Percentiles rank a stretch among this genome's conserved stretches.
phyloP scores from a whole-genome alignment of 2,797 vertebrate genomes.

The Pangasius mekongensis region DNA sequence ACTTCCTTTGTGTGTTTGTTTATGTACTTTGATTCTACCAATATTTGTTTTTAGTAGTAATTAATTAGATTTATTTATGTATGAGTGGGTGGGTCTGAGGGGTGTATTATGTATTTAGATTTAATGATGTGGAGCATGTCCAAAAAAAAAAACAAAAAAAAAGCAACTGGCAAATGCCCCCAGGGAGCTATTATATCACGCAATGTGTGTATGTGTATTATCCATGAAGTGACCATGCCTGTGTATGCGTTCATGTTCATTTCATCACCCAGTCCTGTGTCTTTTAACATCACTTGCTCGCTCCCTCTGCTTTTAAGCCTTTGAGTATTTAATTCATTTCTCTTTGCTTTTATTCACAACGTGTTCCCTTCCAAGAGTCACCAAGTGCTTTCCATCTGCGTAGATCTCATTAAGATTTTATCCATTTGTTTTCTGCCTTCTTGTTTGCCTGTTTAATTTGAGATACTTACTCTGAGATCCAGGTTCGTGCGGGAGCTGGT shows the following conservation, averaged over 20 bases:
- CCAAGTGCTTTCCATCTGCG: slow-evolving; percentile 38
- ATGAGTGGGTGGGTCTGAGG: neutral
- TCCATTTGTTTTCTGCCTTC: neutral
- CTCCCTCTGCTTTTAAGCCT: neutral
- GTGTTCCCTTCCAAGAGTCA: slow-evolving; percentile 13
- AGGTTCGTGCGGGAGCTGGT: neutral
- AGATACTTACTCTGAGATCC: neutral
- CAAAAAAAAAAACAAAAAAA: neutral
- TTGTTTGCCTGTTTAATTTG: slow-evolving; percentile 23
- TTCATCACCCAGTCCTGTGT: slow-evolving; percentile 21
- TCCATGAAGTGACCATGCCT: neutral
- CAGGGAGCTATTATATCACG: slow-evolving; percentile 18
- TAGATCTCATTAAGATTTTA: slow-evolving; percentile 23
- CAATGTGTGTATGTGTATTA: slow-evolving; percentile 14
- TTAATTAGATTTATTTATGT: slow-evolving; percentile 7
- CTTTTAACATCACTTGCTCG: slow-evolving; percentile 17
- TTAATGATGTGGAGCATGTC: slow-evolving; percentile 16
- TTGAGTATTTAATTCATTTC: slow-evolving; percentile 46
- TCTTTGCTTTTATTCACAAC: slow-evolving; percentile 38
- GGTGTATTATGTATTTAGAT: slow-evolving; percentile 28
- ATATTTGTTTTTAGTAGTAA: neutral
- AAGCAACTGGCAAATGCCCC: neutral
- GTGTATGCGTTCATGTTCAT: slow-evolving; percentile 6
- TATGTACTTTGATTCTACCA: neutral
- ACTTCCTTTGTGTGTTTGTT: neutral